Conservation (phyloP, 2,113 vertebrate species). For the Myotis brandtii region DNA sequence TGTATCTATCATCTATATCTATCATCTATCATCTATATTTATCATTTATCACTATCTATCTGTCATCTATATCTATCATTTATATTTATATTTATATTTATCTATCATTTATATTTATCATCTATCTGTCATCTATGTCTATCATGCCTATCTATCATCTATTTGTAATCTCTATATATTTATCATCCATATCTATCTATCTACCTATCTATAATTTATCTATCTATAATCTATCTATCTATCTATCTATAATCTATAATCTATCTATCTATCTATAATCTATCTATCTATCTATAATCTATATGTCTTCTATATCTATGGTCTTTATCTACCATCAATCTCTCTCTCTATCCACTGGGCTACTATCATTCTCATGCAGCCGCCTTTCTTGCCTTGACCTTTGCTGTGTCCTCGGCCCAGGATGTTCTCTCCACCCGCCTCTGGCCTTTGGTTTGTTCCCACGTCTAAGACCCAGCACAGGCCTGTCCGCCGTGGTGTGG, state of each 20-base stretch:
- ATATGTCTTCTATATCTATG: no score
- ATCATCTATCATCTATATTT: neutral
- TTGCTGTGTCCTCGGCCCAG: neutral
- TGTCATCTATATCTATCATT: fast-evolving
- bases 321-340: no score
- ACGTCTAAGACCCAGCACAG: neutral
- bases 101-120: neutral
- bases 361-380: neutral
- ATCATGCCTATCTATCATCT: neutral
- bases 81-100: no score
- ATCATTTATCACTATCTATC: neutral
- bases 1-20: neutral
- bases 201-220: no score
- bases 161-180: neutral
- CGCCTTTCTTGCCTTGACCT: neutral
- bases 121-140: neutral
- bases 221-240: neutral
- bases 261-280: no score
- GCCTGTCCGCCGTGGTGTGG: neutral
- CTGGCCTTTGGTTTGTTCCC: neutral
- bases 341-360: neutral
- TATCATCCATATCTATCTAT: neutral
- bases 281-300: neutral
- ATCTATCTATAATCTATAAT: neutral
- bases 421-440: neutral